phyloP scores from a whole-genome alignment of 1,140 invertebrate genomes.

The Carposina sasakii region DNA sequence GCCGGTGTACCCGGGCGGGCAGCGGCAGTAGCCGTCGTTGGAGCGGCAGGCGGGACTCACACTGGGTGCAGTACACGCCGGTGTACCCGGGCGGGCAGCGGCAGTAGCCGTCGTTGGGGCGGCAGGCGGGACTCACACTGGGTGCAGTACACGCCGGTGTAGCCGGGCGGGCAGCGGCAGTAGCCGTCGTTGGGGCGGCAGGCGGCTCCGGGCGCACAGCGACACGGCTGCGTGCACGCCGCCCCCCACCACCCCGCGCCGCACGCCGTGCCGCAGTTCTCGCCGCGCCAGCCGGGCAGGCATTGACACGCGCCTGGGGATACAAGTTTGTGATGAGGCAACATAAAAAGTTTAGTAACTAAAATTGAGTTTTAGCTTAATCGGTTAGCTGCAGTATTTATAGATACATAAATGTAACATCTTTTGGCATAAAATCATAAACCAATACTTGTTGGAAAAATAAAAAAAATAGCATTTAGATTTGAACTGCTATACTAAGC shows the following conservation, averaged over 20 bases:
- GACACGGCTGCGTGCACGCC: conserved; percentile 89
- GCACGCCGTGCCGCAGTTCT: conserved; percentile 86
- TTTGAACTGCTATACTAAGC: too few species aligned
- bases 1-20: conserved; percentile 80
- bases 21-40: conserved; percentile 63
- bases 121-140: conserved; percentile 84
- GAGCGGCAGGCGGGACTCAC: conserved; percentile 72
- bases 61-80: conserved; percentile 84
- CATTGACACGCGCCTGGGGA: conserved; percentile 85
- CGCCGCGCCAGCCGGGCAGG: conserved; percentile 87
- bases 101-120: conserved; percentile 87
- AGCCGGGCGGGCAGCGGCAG: conserved; percentile 85
- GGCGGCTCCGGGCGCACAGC: conserved; percentile 84
- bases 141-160: conserved; percentile 85
- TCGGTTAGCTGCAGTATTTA: not conserved
- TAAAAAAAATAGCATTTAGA: too few species aligned
- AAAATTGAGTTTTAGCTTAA: not conserved
- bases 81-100: conserved; percentile 86
- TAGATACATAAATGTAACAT: not conserved
- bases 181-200: conserved; percentile 88
- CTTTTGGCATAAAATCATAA: too few species aligned
- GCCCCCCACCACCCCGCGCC: conserved; percentile 86
- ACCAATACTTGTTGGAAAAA: too few species aligned
- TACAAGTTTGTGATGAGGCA: conserved; percentile 6
- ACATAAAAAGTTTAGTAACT: not conserved